Evolutionary conservation across 1,140 invertebrate genomes (phyloP), one percentile per base, ranked within the genome.

Genomic region (Drosophila albomicans): DNA sequence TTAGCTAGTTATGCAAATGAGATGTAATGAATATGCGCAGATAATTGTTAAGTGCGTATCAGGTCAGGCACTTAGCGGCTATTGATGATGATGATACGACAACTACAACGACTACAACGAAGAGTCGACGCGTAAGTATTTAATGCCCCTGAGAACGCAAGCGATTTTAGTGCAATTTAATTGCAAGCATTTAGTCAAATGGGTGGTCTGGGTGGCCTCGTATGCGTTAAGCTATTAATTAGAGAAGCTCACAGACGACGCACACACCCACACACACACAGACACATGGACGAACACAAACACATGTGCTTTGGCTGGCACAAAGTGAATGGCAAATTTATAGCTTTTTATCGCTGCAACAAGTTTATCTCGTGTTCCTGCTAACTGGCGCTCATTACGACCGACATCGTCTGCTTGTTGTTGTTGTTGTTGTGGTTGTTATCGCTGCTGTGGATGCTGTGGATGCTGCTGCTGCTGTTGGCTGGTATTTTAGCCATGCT

Each of bases 351-450:
- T 88, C 74, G 84, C 77, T 75, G 84, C 84, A 88, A 88, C 84
- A 88, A 88, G 84, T 89, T 88, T 84, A 88, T 88, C 84, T 78
- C 82, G 74, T 88, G 79, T 79, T 88, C 72, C 84, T 74, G 79
- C 79, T 67, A 82, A 88, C 84, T 75, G 76, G 68, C 77, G 81
- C 84, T 89, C 84, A 84, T 88, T 88, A 88, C 70, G 80, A 70
- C 54, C 56, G 32, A 38, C 20, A 16, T 48, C 35, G 35, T 20
- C 10, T 70, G 54, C 10, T 25, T 32, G 8, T 32, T 35, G 16
- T 5, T 43, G 32, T 8, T 61, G 25, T 57, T 48, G 41, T 45
- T 2, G 25, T 7, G 35, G 45, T 16, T 48, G 6, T n/a, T 51
- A n/a, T 48, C 32, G 35, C 30, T 7, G n/a, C 10, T 46, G 52